phyloP scores from a whole-genome alignment of 2,113 vertebrate species.

The Tinamus guttatus region DNA sequence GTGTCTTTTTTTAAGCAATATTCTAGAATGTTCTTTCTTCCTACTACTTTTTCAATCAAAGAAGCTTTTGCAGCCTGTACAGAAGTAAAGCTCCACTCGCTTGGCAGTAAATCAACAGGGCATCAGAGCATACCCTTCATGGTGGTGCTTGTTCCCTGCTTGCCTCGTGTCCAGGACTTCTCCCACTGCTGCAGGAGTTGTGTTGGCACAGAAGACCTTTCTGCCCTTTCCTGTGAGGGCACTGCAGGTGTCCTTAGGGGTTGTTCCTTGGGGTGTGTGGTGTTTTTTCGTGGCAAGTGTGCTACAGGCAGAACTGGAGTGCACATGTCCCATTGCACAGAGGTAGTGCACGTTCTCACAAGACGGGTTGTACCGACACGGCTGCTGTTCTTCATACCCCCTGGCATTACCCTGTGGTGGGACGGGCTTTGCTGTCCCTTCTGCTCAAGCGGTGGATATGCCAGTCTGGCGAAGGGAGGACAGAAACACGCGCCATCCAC shows the following conservation, averaged over 20 bases:
- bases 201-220: background rate
- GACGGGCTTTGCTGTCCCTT: background rate
- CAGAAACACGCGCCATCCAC: background rate
- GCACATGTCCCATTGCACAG: background rate
- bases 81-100: background rate
- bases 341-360: background rate
- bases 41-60: background rate
- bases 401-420: background rate
- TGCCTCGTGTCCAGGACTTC: background rate
- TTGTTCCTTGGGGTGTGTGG: no score
- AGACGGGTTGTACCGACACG: background rate
- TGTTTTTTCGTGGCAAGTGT: no score
- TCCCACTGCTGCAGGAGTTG: background rate
- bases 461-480: background rate
- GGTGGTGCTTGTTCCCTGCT: fast-evolving
- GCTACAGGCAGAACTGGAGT: no score
- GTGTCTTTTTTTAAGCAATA: background rate
- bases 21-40: background rate
- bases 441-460: background rate
- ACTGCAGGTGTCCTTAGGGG: no score
- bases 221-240: background rate
- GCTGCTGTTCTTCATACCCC: background rate
- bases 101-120: background rate
- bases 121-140: background rate
- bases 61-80: background rate